Percentiles rank a stretch among this genome's conserved stretches.
phyloP scores from a whole-genome alignment of 2,888 invertebrate genomes.

The Calliphora vomitoria region DNA sequence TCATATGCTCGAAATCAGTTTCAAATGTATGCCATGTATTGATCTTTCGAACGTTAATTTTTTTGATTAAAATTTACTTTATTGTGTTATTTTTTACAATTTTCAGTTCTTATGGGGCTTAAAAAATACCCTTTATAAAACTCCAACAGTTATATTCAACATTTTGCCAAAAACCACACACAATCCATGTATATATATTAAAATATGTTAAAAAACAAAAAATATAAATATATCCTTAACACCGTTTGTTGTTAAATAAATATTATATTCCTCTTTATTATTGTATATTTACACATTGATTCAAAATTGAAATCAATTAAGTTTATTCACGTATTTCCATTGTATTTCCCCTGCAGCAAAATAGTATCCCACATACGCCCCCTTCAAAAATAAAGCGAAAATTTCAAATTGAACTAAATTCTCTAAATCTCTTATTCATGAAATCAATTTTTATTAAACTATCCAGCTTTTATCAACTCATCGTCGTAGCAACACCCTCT shows the following conservation, averaged over 20 bases:
- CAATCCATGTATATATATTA: neutral
- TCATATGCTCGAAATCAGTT: too few relatives aligned
- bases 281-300: conserved; percentile 21
- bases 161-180: neutral
- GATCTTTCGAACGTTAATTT: too few relatives aligned
- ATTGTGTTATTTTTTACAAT: neutral
- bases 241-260: neutral
- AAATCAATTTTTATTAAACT: conserved; percentile 61
- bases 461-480: conserved; percentile 55
- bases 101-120: too few relatives aligned
- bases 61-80: too few relatives aligned
- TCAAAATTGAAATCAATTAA: conserved; percentile 58
- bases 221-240: neutral
- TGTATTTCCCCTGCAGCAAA: conserved; percentile 1
- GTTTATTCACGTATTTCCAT: conserved; percentile 51
- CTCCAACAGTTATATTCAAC: too few relatives aligned
- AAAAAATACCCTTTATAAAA: too few relatives aligned
- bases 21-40: too few relatives aligned
- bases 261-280: conserved; percentile 7
- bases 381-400: neutral
- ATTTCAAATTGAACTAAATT: conserved; percentile 48
- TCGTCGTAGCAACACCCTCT: neutral
- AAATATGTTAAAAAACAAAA: neutral
- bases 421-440: conserved; percentile 68
- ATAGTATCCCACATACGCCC: neutral